Evolutionary conservation across 2,797 vertebrate species (phyloP).

Genomic region (Sarcoramphus papa): DNA sequence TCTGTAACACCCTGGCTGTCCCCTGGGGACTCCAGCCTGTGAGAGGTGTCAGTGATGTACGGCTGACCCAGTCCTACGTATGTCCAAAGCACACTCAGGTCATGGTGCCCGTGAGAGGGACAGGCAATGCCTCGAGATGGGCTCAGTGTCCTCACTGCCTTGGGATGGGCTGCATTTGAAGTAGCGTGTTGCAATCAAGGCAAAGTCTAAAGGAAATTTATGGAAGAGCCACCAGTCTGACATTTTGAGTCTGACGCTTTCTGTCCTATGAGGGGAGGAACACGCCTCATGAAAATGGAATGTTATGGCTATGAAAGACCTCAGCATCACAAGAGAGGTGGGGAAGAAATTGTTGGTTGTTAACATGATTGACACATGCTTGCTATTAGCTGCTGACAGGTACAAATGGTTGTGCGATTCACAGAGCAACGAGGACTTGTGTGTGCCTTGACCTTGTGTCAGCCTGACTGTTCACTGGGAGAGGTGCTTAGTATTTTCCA

Average conservation of each 20-base stretch:
- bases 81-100: neutral
- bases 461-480: neutral
- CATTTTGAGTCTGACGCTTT: neutral
- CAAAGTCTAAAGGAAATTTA: neutral
- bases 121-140: neutral
- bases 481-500: neutral
- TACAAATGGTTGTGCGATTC: neutral
- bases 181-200: neutral
- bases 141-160: neutral
- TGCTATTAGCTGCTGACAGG: neutral
- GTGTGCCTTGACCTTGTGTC: neutral
- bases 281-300: neutral
- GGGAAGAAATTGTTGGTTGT: neutral
- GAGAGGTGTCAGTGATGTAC: neutral
- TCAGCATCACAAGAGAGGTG: neutral
- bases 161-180: neutral
- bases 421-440: neutral
- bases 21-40: neutral
- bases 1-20: neutral
- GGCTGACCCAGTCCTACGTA: neutral
- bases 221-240: neutral
- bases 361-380: accelerated
- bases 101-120: neutral
- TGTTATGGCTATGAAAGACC: neutral
- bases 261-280: neutral